Percentiles rank a stretch among this genome's conserved stretches.
phyloP scores from a whole-genome alignment of 2,888 invertebrate genomes.

The Cephonodes hylas region DNA sequence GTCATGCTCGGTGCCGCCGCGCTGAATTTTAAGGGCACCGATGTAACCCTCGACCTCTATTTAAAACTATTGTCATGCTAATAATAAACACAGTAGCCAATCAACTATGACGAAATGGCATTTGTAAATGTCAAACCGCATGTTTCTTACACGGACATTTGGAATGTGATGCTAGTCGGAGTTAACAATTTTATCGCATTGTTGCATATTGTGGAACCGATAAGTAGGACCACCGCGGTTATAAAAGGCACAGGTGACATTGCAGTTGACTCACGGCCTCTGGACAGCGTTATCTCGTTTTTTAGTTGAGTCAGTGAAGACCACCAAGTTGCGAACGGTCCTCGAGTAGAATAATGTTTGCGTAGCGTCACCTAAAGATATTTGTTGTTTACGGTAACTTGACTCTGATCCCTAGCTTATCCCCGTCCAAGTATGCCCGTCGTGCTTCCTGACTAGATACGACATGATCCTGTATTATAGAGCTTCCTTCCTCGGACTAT shows the following conservation, averaged over 20 bases:
- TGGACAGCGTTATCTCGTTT: slow-evolving; percentile 21
- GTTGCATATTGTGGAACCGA: slow-evolving; percentile 13
- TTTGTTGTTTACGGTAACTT: slow-evolving; percentile 53
- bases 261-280: slow-evolving; percentile 21
- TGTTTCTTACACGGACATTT: background rate
- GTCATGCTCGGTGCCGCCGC: slow-evolving; percentile 42
- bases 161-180: background rate
- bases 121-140: slow-evolving; percentile 5
- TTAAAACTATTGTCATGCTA: slow-evolving; percentile 67
- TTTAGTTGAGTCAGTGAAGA: slow-evolving; percentile 38
- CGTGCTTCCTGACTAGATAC: slow-evolving; percentile 72
- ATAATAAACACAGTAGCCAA: slow-evolving; percentile 49
- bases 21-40: slow-evolving; percentile 62
- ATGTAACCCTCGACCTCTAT: slow-evolving; percentile 67
- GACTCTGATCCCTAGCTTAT: slow-evolving; percentile 60
- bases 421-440: slow-evolving; percentile 54
- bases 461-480: slow-evolving; percentile 58
- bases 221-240: slow-evolving; percentile 13
- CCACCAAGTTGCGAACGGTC: slow-evolving; percentile 37
- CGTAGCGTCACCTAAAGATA: slow-evolving; percentile 22
- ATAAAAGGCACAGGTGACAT: slow-evolving; percentile 11
- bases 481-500: slow-evolving; percentile 71
- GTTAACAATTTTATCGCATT: slow-evolving; percentile 2
- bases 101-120: slow-evolving; percentile 45
- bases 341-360: slow-evolving; percentile 22